Evolutionary conservation across 2,797 vertebrate genomes (phyloP).

Genomic region (Columba guinea): DNA sequence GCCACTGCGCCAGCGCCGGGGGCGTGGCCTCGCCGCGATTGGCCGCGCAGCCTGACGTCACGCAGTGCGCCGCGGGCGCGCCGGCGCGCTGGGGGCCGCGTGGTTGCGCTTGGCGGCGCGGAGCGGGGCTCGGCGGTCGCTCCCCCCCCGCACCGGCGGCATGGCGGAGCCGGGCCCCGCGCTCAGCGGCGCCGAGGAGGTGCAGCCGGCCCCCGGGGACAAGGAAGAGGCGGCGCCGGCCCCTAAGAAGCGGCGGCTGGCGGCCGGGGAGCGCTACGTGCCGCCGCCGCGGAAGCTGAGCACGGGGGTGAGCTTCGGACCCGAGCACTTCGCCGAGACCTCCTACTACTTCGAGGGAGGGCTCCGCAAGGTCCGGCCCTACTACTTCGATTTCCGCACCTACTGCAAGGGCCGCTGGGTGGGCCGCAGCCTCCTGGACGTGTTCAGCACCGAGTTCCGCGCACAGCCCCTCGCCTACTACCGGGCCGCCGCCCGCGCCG

Average conservation of each 20-base stretch:
- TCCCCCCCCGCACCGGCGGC: not conserved
- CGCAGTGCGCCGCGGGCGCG: not conserved
- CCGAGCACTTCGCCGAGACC: constrained; percentile 90
- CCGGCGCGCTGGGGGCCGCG: not conserved
- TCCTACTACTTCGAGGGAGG: constrained; percentile 92
- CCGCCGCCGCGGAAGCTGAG: constrained; percentile 91
- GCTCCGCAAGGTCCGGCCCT: constrained; percentile 92
- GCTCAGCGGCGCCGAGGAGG: not conserved
- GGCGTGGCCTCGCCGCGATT: too few species aligned
- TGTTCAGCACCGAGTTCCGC: constrained; percentile 91
- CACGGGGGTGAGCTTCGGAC: constrained; percentile 86
- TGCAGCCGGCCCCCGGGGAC: not conserved
- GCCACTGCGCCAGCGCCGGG: too few species aligned
- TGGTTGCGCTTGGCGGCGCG: not conserved
- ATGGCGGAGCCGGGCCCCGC: not conserved
- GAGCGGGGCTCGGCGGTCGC: rapidly evolving
- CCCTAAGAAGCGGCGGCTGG: constrained; percentile 25
- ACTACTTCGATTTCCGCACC: constrained; percentile 92
- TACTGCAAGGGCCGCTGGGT: constrained; percentile 99
- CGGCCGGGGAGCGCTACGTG: constrained; percentile 80
- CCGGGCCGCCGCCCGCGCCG: constrained; percentile 81
- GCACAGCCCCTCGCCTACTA: constrained; percentile 88
- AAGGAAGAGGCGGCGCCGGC: not conserved
- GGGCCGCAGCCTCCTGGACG: constrained; percentile 87
- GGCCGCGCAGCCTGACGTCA: not conserved